Evolutionary conservation across 2,888 invertebrate genomes (phyloP).

Genomic region (Cataglyphis altisquamis): DNA sequence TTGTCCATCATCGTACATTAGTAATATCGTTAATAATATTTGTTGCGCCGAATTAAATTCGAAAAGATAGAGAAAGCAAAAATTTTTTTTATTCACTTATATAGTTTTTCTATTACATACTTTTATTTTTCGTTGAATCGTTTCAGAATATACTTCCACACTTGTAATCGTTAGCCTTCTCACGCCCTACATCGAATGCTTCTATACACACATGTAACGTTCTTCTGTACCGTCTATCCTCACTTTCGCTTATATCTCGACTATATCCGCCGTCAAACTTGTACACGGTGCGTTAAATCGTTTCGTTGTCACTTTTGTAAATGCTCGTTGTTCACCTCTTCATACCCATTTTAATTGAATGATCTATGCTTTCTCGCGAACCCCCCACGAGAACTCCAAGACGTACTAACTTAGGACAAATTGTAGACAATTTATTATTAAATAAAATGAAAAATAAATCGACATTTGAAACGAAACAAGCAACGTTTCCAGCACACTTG

Average conservation of each 20-base stretch:
- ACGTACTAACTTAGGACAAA: constrained; percentile 85
- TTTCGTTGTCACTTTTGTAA: constrained; percentile 58
- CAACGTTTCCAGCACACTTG: constrained; percentile 40
- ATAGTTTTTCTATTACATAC: neutral
- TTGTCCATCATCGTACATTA: constrained; percentile 4
- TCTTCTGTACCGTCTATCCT: constrained; percentile 63
- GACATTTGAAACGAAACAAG: constrained; percentile 81
- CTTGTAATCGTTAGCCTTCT: constrained; percentile 48
- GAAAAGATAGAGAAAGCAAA: neutral
- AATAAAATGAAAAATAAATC: constrained; percentile 85
- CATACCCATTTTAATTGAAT: constrained; percentile 68
- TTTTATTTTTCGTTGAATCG: constrained; percentile 46
- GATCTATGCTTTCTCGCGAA: constrained; percentile 80
- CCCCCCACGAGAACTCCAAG: constrained; percentile 81
- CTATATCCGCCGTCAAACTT: constrained; percentile 45
- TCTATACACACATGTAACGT: constrained; percentile 53
- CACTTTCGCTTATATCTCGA: constrained; percentile 64
- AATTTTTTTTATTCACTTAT: neutral
- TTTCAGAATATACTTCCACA: constrained; percentile 28
- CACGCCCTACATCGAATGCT: constrained; percentile 58
- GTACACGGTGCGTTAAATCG: constrained; percentile 49
- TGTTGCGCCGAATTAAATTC: constrained; percentile 33
- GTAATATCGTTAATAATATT: constrained; percentile 11
- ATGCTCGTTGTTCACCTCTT: constrained; percentile 67
- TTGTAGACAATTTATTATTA: constrained; percentile 86